Percentiles rank a stretch among this genome's conserved stretches.
phyloP scores from a whole-genome alignment of 2,113 vertebrate species.

The Ameiurus melas region DNA sequence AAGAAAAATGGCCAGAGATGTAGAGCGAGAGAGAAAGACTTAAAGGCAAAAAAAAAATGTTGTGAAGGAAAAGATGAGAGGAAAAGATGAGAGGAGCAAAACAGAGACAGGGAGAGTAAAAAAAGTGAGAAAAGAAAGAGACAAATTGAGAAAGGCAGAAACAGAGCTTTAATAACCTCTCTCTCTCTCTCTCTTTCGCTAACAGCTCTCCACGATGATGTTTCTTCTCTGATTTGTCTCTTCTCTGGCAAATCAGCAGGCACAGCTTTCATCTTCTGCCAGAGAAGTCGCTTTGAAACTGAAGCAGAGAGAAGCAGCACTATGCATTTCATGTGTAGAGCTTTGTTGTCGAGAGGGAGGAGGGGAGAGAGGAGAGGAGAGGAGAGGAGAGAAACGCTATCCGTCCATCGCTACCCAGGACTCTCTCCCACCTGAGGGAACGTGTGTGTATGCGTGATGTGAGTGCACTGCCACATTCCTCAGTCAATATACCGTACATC shows the following conservation, averaged over 20 bases:
- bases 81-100: not conserved
- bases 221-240: not conserved
- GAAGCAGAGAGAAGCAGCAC: not conserved
- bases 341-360: constrained; percentile 3
- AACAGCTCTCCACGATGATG: not conserved
- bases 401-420: not conserved
- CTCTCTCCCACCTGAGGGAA: not conserved
- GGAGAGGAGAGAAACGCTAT: not conserved
- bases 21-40: not conserved
- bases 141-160: too few species aligned
- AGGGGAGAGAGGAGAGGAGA: not conserved
- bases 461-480: not conserved
- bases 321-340: constrained; percentile 3
- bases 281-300: constrained; percentile 9
- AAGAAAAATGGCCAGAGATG: not conserved
- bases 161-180: not conserved
- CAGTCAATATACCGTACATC: not conserved
- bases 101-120: not conserved
- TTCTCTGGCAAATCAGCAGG: not conserved
- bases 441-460: too few species aligned
- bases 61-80: not conserved
- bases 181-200: not conserved
- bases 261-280: constrained; percentile 27
- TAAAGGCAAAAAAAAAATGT: not conserved
- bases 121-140: not conserved